These are phyloP conservation scores for Hyperoodon ampullatus DNA, from an alignment of 2,113 vertebrate species.

Conservation along the genomic window DNA sequence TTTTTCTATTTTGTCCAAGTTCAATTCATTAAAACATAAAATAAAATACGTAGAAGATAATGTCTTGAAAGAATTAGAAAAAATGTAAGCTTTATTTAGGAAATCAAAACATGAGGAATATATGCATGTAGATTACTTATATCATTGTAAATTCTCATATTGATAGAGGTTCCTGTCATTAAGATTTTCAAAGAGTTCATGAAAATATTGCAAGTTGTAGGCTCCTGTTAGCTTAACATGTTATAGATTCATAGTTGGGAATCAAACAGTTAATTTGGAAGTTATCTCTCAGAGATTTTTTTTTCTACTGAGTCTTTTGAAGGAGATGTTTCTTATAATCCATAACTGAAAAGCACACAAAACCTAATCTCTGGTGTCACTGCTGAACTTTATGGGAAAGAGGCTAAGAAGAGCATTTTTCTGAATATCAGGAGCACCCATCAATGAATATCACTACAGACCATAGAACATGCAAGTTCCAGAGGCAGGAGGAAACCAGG, in stretches of 20 bases:
- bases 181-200: constrained; percentile 20
- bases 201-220: not conserved
- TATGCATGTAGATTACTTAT: not conserved
- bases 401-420: constrained; percentile 55
- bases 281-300: not conserved
- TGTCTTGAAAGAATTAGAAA: not conserved
- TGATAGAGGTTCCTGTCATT: not conserved
- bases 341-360: not conserved
- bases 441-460: constrained; percentile 67
- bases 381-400: constrained; percentile 65
- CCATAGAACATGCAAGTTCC: constrained; percentile 67
- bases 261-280: constrained; percentile 35
- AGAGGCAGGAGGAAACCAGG: constrained; percentile 47
- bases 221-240: not conserved
- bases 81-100: not conserved
- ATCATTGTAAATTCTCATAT: not conserved
- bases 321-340: constrained; percentile 60
- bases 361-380: constrained; percentile 57
- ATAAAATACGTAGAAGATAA: not conserved
- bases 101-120: not conserved
- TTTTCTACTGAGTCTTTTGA: not conserved
- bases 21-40: not conserved
- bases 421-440: constrained; percentile 51
- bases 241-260: constrained; percentile 6
- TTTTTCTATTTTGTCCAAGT: not conserved